phyloP scores from a whole-genome alignment of 2,797 vertebrate species.

The Scolopax bukidnonensis region DNA sequence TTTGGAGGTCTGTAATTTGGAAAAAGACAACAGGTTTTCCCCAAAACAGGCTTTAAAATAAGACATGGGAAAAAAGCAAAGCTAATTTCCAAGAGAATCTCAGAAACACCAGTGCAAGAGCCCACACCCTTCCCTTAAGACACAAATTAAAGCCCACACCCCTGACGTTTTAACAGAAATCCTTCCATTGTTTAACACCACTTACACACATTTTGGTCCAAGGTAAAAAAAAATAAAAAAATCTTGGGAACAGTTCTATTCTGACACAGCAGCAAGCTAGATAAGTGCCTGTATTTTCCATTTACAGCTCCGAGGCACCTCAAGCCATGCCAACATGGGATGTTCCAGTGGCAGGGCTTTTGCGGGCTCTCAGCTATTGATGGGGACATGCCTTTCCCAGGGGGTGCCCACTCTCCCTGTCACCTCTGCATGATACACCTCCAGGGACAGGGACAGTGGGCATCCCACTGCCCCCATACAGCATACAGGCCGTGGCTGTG shows the following conservation, averaged over 20 bases:
- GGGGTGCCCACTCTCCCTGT: not conserved
- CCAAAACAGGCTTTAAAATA: not conserved
- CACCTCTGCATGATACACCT: too few species aligned
- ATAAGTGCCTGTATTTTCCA: constrained; percentile 38
- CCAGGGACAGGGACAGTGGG: fast-evolving
- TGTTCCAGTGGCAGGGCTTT: fast-evolving
- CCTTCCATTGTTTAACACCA: constrained; percentile 57
- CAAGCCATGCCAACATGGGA: fast-evolving
- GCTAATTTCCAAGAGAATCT: constrained; percentile 6
- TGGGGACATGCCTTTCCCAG: not conserved
- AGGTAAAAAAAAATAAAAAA: not conserved
- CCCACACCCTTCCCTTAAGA: constrained; percentile 51
- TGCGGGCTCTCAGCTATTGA: not conserved
- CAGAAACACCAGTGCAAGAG: not conserved
- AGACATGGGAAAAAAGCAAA: not conserved
- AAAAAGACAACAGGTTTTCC: not conserved
- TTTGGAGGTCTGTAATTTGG: not conserved
- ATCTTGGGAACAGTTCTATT: not conserved
- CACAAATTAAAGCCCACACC: not conserved
- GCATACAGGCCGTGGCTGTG: not conserved
- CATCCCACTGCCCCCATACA: not conserved
- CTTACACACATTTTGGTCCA: constrained; percentile 14
- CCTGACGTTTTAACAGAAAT: not conserved
- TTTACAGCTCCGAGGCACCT: not conserved
- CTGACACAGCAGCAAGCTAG: not conserved